These are phyloP conservation scores for Gasterosteus nipponicus DNA, from an alignment of 2,113 vertebrate species.

Conservation along the genomic window DNA sequence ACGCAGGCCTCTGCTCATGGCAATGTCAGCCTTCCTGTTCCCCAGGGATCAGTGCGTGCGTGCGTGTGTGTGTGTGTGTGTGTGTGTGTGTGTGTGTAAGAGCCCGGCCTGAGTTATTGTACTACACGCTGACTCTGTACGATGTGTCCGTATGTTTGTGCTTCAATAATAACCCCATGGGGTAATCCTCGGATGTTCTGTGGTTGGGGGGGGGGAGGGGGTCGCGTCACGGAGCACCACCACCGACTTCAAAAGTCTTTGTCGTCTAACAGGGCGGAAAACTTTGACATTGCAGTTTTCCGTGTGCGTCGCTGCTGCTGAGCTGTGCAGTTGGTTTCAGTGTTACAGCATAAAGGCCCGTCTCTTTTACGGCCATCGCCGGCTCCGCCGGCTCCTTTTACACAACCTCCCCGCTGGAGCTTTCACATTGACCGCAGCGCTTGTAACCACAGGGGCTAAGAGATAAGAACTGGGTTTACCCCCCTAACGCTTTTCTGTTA, in stretches of 20 bases:
- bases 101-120: conserved; percentile 4
- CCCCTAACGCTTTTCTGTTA: conserved; percentile 52
- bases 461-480: conserved; percentile 72
- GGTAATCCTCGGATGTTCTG: conserved; percentile 25
- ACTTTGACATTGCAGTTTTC: background rate
- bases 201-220: conserved; percentile 5
- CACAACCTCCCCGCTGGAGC: conserved; percentile 46
- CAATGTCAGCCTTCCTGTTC: conserved; percentile 46
- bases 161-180: conserved; percentile 10
- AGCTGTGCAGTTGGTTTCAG: background rate
- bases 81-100: background rate
- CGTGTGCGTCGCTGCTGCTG: background rate
- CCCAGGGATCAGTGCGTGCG: conserved; percentile 6
- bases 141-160: conserved; percentile 16
- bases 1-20: conserved; percentile 36
- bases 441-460: conserved; percentile 54
- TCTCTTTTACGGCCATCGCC: conserved; percentile 21
- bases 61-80: background rate
- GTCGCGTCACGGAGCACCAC: conserved; percentile 6
- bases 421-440: conserved; percentile 59
- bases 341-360: conserved; percentile 9
- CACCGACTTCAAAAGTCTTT: conserved; percentile 7
- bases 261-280: conserved; percentile 5
- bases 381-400: conserved; percentile 30
- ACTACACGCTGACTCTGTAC: conserved; percentile 13